These are phyloP conservation scores for Nudaria mundana DNA, from an alignment of 2,888 invertebrate species.

Conservation along the genomic window DNA sequence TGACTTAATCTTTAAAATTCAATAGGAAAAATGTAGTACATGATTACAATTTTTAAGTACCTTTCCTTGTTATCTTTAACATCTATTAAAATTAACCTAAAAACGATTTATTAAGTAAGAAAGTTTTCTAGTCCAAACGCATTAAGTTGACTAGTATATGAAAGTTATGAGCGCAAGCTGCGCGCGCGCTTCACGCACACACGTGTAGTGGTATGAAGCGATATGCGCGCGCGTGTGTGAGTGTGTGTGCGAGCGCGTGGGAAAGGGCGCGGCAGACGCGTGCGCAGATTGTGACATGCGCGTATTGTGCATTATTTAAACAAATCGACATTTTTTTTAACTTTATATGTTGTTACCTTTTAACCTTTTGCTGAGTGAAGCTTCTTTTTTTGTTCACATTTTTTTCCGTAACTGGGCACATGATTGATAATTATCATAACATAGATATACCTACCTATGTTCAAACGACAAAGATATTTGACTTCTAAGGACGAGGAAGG, in stretches of 20 bases:
- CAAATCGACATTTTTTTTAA: slow-evolving; percentile 31
- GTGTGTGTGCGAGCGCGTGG: slow-evolving; percentile 70
- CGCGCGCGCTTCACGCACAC: slow-evolving; percentile 57
- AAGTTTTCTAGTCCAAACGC: slow-evolving; percentile 9
- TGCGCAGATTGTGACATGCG: slow-evolving; percentile 70
- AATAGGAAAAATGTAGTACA: no score
- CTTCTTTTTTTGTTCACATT: not conserved
- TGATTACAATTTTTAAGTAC: no score
- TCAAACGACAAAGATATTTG: no score
- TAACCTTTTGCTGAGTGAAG: slow-evolving; percentile 10
- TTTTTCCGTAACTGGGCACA: not conserved
- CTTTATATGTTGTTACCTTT: slow-evolving; percentile 39
- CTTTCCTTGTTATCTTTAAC: no score
- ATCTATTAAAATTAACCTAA: not conserved
- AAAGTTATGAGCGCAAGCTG: slow-evolving; percentile 51
- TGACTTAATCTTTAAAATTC: no score
- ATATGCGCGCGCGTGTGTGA: slow-evolving; percentile 27
- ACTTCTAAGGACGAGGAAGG: no score
- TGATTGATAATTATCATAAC: slow-evolving; percentile 1
- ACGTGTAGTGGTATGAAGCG: not conserved
- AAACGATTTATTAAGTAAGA: slow-evolving; percentile 3
- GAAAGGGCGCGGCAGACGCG: slow-evolving; percentile 72
- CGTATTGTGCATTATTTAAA: slow-evolving; percentile 65
- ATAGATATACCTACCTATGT: no score
- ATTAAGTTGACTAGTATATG: slow-evolving; percentile 46